Percentiles rank a stretch among this genome's conserved stretches.
Conservation (phyloP, 2,888 invertebrate species). For the Aphrophora alni region DNA sequence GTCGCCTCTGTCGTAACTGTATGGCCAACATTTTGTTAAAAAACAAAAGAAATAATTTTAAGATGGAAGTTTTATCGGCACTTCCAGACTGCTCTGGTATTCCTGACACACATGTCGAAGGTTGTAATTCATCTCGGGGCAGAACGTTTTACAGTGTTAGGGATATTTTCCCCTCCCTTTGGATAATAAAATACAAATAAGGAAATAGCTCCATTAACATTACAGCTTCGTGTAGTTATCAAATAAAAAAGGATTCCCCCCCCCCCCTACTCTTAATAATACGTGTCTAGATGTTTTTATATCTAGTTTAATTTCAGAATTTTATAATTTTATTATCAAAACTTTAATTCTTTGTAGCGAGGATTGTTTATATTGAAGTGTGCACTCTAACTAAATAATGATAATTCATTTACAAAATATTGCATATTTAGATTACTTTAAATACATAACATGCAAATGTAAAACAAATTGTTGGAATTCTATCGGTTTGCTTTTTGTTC, state of each 20-base stretch:
- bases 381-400: too few species aligned
- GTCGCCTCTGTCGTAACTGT: background rate
- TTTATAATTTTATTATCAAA: too few species aligned
- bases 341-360: too few species aligned
- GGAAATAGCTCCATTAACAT: background rate
- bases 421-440: too few species aligned
- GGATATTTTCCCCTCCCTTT: background rate
- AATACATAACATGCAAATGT: too few species aligned
- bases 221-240: background rate
- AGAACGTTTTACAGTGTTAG: background rate
- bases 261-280: too few species aligned
- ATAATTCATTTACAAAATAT: too few species aligned
- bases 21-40: conserved; percentile 3
- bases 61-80: background rate
- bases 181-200: background rate
- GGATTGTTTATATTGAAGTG: too few species aligned
- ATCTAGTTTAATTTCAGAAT: too few species aligned
- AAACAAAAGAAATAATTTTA: conserved; percentile 9
- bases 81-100: background rate
- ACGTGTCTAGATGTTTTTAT: too few species aligned
- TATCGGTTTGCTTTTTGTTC: too few species aligned
- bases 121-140: background rate
- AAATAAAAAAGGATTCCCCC: background rate
- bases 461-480: too few species aligned
- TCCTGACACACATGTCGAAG: background rate